Conservation (phyloP, 2,888 invertebrate genomes). For the Chaetoderma sp. region DNA sequence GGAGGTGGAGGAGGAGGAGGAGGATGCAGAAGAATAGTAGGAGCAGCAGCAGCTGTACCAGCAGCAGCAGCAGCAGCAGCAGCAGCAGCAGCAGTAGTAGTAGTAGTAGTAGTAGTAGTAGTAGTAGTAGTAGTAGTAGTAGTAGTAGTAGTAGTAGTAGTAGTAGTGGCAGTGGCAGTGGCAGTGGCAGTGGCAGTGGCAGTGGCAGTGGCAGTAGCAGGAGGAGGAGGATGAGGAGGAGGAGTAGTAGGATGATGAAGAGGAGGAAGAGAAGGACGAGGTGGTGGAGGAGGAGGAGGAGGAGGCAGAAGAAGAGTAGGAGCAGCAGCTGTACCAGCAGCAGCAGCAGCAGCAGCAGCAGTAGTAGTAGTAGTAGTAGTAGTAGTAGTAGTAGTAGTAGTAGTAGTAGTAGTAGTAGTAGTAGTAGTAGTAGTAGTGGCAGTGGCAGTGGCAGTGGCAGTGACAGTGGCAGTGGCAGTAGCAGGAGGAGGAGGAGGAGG, state of each 20-base stretch:
- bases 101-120: slow-evolving; percentile 13
- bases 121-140: slow-evolving; percentile 15
- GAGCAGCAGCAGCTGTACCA: no score
- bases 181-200: slow-evolving; percentile 10
- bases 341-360: no score
- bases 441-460: slow-evolving; percentile 10
- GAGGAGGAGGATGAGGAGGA: slow-evolving; percentile 9
- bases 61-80: no score
- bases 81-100: no score
- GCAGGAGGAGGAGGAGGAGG: slow-evolving; percentile 11
- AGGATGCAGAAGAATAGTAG: slow-evolving; percentile 15
- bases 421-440: slow-evolving; percentile 16
- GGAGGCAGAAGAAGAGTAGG: slow-evolving; percentile 15
- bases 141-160: slow-evolving; percentile 17
- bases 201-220: slow-evolving; percentile 13
- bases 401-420: slow-evolving; percentile 14
- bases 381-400: slow-evolving; percentile 15
- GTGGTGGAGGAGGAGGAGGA: slow-evolving; percentile 5
- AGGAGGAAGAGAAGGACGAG: slow-evolving; percentile 11
- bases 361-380: no score
- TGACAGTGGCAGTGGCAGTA: slow-evolving; percentile 11
- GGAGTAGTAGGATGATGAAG: slow-evolving; percentile 9
- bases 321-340: no score
- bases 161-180: slow-evolving; percentile 13
- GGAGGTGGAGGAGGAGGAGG: slow-evolving; percentile 5